These are phyloP conservation scores for Oscarella lobularis DNA, from an alignment of 37 sponge, comb jelly and placozoan genomes.

Conservation along the genomic window DNA sequence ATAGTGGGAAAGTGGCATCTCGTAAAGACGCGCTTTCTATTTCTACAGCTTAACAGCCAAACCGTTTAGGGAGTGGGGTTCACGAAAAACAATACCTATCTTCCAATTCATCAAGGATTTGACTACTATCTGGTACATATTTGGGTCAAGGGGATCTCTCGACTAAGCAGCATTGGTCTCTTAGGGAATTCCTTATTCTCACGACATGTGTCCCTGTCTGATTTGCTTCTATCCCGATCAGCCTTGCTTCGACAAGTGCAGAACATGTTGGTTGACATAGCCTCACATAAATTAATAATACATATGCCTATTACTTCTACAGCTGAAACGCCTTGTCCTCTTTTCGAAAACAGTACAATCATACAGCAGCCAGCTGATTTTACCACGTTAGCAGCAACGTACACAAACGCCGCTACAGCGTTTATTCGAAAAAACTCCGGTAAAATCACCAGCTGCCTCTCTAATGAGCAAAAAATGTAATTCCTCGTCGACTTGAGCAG, in stretches of 20 bases:
- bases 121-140: slow-evolving; percentile 39
- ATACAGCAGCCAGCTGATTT: slow-evolving; percentile 65
- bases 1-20: slow-evolving; percentile 59
- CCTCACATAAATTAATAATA: no score
- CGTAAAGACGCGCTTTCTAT: slow-evolving; percentile 9
- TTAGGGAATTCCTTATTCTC: slow-evolving; percentile 65
- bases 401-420: slow-evolving; percentile 31
- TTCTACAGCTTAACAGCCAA: no score
- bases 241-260: slow-evolving; percentile 30
- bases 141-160: no score
- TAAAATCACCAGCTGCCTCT: no score
- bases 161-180: background rate
- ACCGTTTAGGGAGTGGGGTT: background rate
- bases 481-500: slow-evolving; percentile 16
- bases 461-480: no score
- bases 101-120: slow-evolving; percentile 64
- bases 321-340: slow-evolving; percentile 36
- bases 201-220: slow-evolving; percentile 57
- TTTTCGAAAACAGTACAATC: slow-evolving; percentile 38
- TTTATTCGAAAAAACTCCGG: slow-evolving; percentile 43
- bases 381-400: slow-evolving; percentile 24
- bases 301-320: background rate
- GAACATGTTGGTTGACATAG: slow-evolving; percentile 6
- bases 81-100: slow-evolving; percentile 40
- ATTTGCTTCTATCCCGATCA: slow-evolving; percentile 51